Evolutionary conservation across 2,113 vertebrate species (phyloP), one percentile per base, ranked within the genome.

Genomic region (Lanius ludovicianus): DNA sequence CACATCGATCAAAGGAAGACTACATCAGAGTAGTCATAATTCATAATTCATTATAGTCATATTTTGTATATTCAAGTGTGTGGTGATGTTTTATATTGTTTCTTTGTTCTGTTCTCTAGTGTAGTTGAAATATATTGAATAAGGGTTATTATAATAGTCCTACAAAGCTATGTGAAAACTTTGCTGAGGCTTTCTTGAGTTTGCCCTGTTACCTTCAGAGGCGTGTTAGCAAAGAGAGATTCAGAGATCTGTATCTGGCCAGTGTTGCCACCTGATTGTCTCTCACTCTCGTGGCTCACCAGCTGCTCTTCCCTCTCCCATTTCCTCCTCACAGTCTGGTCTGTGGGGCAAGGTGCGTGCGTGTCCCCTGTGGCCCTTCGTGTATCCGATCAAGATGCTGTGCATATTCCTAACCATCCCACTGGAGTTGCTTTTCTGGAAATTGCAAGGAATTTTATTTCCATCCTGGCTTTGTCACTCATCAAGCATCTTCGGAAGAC

Each of bases 41-140:
- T 84, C 87, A 90, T 84, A 84, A 74, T 44, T 64, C 28, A 60
- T 81, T 74, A 35, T 28, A 62, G 46, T 42, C 23, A 7, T 55
- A 75, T 87, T 82, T 71, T 71, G 11, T 82, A 52, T 64, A 52
- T 88, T 76, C 53, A 39, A 28, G 23, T 53, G 11, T 44, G 9
- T 52, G 39, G 37, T 49, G 49, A 50, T 83, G 49, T 59, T 95
- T 85, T 70, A 21, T 85, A 44, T 57, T 33, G 16, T 65, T 78
- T 68, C 56, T 76, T 90, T 86, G 49, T 64, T 90, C 39, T 84
- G 41, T 77, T 92, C 50, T 80, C 20, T n/a, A 49, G 37, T 27
- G 19, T 15, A 64, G 46, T 52, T 83, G 65, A 64, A 90, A 83
- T 69, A 16, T 3, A 44, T 60, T 56, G 44, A 75, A 23, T 30